Base-by-base conservation (phyloP, 2,797 vertebrate genomes). In the Darevskia nairensis region DNA sequence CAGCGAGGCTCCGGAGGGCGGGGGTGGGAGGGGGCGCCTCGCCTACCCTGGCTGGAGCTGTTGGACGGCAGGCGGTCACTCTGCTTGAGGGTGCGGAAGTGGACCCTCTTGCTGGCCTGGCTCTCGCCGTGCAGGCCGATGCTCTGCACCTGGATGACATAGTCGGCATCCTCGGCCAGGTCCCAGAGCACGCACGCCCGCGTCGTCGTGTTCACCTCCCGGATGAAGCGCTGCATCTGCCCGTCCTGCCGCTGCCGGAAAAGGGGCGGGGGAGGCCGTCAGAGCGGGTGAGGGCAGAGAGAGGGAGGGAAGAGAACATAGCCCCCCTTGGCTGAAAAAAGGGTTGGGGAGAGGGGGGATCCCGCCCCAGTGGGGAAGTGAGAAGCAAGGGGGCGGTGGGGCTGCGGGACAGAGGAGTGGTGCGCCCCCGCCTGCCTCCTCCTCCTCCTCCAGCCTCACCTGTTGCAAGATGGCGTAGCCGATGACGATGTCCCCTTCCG, bases 381-480 rank as follows among this genome's bases (percentile, higher is more conserved):
- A 44, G 66, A 19, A n/a, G 9, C 9, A 25, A n/a, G 71, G 68
- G 46, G 82, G 66, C 29, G 10, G 46, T 3, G 10, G 23, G 69
- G 46, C 71, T n/a, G 27, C 44, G 69, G 71, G 21, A n/a, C 39
- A 44, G 74, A 41, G 39, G 74, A 23, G 27, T 13, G 15, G 44
- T 13, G 44, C 3, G 32, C 17, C 11, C 72, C 9, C 8, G 17
- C 13, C 32, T 1, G 4, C 35, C 71, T 6, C 59, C 59, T 59
- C 77, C 35, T 6, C 32, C 4, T 19, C 50, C 55, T 55, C 41
- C 78, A n/a, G 41, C 89, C 92, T 89, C 97, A 99, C 98, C 97
- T 99, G 98, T 96, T 99, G 99, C 25, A 98, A 98, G 94, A 99
- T 98, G 78, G 98, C 98, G 93, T 99, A 99, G 95, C 99, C 99